Base-by-base conservation (phyloP, 1,140 invertebrate species). In the Micrasema longulum region DNA sequence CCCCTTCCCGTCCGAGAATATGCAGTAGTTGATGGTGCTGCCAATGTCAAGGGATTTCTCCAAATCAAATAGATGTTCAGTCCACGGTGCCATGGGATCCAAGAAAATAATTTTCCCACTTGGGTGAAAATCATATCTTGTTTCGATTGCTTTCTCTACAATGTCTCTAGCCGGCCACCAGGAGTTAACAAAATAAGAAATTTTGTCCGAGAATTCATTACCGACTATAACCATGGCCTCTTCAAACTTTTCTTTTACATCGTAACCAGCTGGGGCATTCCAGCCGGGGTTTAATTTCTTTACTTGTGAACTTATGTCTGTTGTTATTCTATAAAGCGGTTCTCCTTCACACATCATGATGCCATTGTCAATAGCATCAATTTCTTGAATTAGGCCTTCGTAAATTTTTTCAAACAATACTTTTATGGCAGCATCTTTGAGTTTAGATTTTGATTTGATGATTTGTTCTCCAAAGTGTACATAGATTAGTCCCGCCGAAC, bases 311-410 rank as follows among this genome's bases (percentile, higher is more conserved):
- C 91, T 91, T 3, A 98, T 78, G 81, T 91, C 87, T 0, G 95
- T 96, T 2, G 88, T 86, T 22, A 98, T 93, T 69, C 85, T 86
- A 82, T 98, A 98, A 62, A 88, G 89, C 20, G 92, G 91, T 79
- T 92, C 89, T n/a, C 88, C 92, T 69, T 93, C 89, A 47, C 83
- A 83, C 85, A 93, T 93, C 0, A 89, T 87, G 16, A 98, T 86
- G 16, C 97, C 97, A 88, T 99, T 99, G 82, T 99, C 98, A 69
- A 98, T 94, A 4, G 91, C 97, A 86, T 99, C 98, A 69, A 99
- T 88, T 88, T 98, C 97, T 85, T 95, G 89, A 16, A 99, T 90
- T 69, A 99, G 94, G 57, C 88, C 88, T 69, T 95, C 90, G 84
- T 99, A 99, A 0, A 99, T 86, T 80, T 92, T 91, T 66, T 90